Conservation (phyloP, 2,113 vertebrate species). For the Microcebus lehilahytsara region DNA sequence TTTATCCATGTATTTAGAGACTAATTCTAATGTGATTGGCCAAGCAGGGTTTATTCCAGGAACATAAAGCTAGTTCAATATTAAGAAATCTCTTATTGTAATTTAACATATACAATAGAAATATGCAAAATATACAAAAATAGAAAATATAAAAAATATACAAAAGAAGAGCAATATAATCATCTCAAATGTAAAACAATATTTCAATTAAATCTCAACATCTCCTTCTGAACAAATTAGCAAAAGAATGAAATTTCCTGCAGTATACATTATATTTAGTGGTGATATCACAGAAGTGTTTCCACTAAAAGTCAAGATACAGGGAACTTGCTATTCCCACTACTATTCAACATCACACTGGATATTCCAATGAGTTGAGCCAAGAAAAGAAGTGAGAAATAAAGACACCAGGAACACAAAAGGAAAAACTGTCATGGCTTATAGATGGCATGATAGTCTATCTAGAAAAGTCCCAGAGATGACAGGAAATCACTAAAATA, state of each 20-base stretch:
- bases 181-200: background rate
- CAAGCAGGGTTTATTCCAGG: background rate
- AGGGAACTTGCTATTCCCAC: background rate
- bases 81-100: background rate
- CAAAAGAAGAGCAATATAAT: background rate
- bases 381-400: background rate
- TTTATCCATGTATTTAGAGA: background rate
- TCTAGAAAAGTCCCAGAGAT: background rate
- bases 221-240: slow-evolving; percentile 14
- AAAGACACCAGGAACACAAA: background rate
- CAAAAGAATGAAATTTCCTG: background rate
- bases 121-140: background rate
- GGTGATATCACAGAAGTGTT: background rate
- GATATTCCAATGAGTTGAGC: background rate
- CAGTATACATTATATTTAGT: background rate
- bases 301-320: background rate
- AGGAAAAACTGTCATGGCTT: background rate
- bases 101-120: background rate
- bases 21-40: background rate
- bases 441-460: background rate
- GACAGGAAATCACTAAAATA: background rate
- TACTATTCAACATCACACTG: background rate
- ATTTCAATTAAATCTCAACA: slow-evolving; percentile 25
- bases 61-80: background rate
- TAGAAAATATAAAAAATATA: too few relatives aligned